A percentile compares a stretch with the other conserved stretches of the same genome.
phyloP scores from a whole-genome alignment of 2,113 vertebrate species.

The Brachyhypopomus gauderio region DNA sequence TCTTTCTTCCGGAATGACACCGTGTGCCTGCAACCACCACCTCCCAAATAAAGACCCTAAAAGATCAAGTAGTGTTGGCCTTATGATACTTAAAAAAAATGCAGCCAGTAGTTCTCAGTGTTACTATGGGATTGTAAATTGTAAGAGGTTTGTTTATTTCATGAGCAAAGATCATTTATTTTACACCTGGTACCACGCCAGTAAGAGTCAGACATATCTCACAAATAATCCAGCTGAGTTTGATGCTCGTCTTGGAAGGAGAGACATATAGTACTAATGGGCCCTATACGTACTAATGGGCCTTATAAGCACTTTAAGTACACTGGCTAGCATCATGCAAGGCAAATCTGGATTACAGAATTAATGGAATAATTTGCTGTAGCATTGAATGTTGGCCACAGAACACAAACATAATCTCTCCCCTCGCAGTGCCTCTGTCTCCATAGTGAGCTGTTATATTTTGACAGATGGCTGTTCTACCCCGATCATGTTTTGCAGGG shows the following conservation, averaged over 20 bases:
- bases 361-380: background rate
- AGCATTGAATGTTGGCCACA: conserved; percentile 13
- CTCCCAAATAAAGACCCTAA: conserved; percentile 38
- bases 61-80: conserved; percentile 43
- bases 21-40: conserved; percentile 30
- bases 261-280: background rate
- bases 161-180: conserved; percentile 35
- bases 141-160: conserved; percentile 25
- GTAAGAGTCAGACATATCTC: conserved; percentile 5
- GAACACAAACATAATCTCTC: conserved; percentile 1
- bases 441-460: conserved; percentile 18
- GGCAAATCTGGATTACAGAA: background rate
- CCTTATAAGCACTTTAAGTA: background rate
- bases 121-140: conserved; percentile 36
- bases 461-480: conserved; percentile 30
- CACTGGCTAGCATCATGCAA: background rate
- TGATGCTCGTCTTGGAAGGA: background rate
- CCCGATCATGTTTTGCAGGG: conserved; percentile 25
- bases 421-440: background rate
- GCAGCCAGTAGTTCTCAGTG: conserved; percentile 10
- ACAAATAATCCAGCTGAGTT: conserved; percentile 7
- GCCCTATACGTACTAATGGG: too few relatives aligned
- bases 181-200: conserved; percentile 19
- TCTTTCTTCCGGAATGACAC: conserved; percentile 36
- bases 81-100: conserved; percentile 22